phyloP scores from a whole-genome alignment of 2,797 vertebrate genomes.

The Octomys mimax region DNA sequence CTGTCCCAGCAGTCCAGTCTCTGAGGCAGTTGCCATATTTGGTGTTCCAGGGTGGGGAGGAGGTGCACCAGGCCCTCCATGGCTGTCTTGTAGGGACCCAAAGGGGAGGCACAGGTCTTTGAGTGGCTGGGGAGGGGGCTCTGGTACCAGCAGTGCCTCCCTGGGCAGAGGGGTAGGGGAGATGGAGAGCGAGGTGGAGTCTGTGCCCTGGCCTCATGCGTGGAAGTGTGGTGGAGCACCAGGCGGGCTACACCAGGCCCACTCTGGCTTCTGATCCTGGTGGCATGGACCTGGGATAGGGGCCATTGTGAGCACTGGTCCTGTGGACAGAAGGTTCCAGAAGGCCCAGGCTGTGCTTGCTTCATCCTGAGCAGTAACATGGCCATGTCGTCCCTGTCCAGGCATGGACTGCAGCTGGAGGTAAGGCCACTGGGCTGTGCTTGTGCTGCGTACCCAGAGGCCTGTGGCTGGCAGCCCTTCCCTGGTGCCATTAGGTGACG shows the following conservation, averaged over 20 bases:
- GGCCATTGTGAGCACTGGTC: not conserved
- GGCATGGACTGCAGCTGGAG: conserved; percentile 11
- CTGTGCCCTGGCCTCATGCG: not conserved
- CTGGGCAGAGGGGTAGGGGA: not conserved
- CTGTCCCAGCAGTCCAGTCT: not conserved
- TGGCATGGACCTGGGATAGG: not conserved
- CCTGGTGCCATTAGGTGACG: not conserved
- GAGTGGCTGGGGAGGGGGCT: not conserved
- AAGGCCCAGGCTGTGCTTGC: not conserved
- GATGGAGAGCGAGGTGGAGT: not conserved
- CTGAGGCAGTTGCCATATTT: not conserved
- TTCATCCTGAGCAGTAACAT: not conserved
- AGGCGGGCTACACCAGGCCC: not conserved
- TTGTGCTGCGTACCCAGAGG: conserved; percentile 48
- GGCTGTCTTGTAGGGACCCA: not conserved
- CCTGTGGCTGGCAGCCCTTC: not conserved
- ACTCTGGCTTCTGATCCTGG: not conserved
- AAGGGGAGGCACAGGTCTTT: not conserved
- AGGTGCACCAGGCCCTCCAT: not conserved
- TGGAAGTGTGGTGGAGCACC: not conserved
- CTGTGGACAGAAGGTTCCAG: conserved; percentile 22
- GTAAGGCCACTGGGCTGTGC: conserved; percentile 78
- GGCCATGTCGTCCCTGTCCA: not conserved
- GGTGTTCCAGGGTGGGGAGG: not conserved
- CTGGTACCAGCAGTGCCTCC: not conserved